phyloP scores from a whole-genome alignment of 2,888 invertebrate genomes.

The Melanargia galathea region DNA sequence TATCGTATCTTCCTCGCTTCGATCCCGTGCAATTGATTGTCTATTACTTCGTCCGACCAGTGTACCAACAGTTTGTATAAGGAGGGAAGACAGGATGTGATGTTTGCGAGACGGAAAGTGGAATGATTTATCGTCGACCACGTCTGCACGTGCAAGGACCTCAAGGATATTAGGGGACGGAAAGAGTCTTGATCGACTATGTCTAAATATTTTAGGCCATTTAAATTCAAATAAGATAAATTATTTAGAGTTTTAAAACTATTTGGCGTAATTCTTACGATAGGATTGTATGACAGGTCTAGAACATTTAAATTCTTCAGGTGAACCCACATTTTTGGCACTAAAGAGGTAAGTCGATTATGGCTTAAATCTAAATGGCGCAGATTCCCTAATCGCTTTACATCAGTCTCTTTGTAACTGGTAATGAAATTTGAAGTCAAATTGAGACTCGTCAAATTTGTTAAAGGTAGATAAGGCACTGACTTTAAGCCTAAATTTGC shows the following conservation, averaged over 20 bases:
- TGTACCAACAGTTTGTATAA: slow-evolving; percentile 89
- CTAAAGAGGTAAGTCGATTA: slow-evolving; percentile 89
- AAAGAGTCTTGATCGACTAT: slow-evolving; percentile 89
- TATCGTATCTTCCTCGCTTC: slow-evolving; percentile 90
- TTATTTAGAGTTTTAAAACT: slow-evolving; percentile 87
- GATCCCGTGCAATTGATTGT: slow-evolving; percentile 88
- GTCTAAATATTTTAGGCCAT: slow-evolving; percentile 87
- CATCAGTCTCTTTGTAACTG: slow-evolving; percentile 86
- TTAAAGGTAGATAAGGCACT: slow-evolving; percentile 89
- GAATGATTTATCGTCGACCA: slow-evolving; percentile 89
- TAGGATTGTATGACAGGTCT: slow-evolving; percentile 91
- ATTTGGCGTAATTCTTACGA: slow-evolving; percentile 87
- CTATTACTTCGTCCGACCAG: slow-evolving; percentile 87
- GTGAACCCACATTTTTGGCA: slow-evolving; percentile 88
- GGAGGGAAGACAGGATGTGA: slow-evolving; percentile 87
- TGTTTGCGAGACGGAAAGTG: slow-evolving; percentile 84
- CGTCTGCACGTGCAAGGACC: slow-evolving; percentile 87
- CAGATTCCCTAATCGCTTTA: slow-evolving; percentile 86
- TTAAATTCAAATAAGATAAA: slow-evolving; percentile 88
- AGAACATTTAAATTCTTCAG: slow-evolving; percentile 87
- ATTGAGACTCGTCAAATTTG: slow-evolving; percentile 90
- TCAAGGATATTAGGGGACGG: slow-evolving; percentile 86
- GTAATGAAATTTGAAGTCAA: slow-evolving; percentile 89
- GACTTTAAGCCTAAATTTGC: slow-evolving; percentile 89
- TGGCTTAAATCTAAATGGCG: slow-evolving; percentile 88